Evolutionary conservation across 35 echinoderm and acorn worm genomes (phyloP), one percentile per base, ranked within the genome.

Genomic region (Ophiothrix spiculata): DNA sequence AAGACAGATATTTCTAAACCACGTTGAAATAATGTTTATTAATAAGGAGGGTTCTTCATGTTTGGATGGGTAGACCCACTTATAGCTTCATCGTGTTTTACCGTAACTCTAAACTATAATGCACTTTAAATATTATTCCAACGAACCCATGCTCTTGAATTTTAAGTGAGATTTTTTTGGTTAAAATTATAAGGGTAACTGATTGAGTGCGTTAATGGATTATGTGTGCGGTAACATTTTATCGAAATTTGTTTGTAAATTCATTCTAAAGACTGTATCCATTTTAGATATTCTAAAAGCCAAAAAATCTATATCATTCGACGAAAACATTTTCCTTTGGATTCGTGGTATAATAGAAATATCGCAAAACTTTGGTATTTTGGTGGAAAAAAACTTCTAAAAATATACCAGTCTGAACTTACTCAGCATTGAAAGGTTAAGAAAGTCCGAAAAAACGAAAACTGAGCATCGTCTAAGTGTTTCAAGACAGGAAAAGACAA

Each of bases 161-260:
- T 69, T 69, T 69, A 69, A 69, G 60, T 69, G 60, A 69, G 60
- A 69, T 69, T 69, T n/a, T n/a, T 69, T 69, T 69, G 60, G 60
- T 69, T 69, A 69, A 69, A 69, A 69, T 69, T 69, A 69, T 69
- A n/a, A 28, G 60, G 60, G 17, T 69, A 69, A 69, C 60, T 12
- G 3, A 25, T 69, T 69, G 60, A 28, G 60, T 1, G 23, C 60
- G 17, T 4, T 69, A 25, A 69, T 15, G 23, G 60, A 69, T 6
- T 69, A 10, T 10, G 42, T 49, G 6, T 10, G 6, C 19, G 42
- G 19, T 49, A 19, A 49, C 19, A 49, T 49, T 49, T 19, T 19
- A 49, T 10, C 19, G 42, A 6, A 10, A 49, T 10, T 49, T 19
- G 19, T 10, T 49, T 49, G 6, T 19, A 49, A 49, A 10, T 10